Evolutionary conservation across 2,888 invertebrate species (phyloP).

Genomic region (Leucania comma): DNA sequence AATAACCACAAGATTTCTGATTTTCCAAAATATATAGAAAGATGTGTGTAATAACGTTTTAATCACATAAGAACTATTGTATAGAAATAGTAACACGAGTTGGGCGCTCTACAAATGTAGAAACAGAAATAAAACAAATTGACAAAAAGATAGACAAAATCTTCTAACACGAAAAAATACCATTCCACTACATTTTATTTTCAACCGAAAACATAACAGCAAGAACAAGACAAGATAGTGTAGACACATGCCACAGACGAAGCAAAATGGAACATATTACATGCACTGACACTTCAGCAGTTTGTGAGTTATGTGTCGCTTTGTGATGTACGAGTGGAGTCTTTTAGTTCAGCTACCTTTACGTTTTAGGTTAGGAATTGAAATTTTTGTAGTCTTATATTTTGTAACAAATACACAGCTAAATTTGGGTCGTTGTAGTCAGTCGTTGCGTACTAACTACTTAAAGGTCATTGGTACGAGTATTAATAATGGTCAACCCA

Average conservation of each 20-base stretch:
- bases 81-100: too few relatives aligned
- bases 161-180: background rate
- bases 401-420: too few relatives aligned
- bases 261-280: slow-evolving; percentile 58
- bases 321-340: slow-evolving; percentile 26
- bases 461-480: too few relatives aligned
- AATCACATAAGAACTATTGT: too few relatives aligned
- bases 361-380: slow-evolving; percentile 2
- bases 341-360: slow-evolving; percentile 21
- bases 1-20: too few relatives aligned
- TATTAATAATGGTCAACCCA: too few relatives aligned
- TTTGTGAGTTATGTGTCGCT: slow-evolving; percentile 55
- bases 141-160: background rate
- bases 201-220: slow-evolving; percentile 16
- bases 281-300: slow-evolving; percentile 59
- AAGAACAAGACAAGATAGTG: slow-evolving; percentile 26
- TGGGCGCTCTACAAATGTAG: background rate
- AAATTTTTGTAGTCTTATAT: background rate
- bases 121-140: background rate
- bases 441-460: too few relatives aligned
- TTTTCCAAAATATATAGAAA: too few relatives aligned
- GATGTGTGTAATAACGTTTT: too few relatives aligned
- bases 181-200: slow-evolving; percentile 12
- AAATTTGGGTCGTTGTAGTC: too few relatives aligned
- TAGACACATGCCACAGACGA: slow-evolving; percentile 34